Percentiles rank a stretch among this genome's conserved stretches.
These are phyloP conservation scores for Pogona vitticeps DNA, from an alignment of 2,113 vertebrate genomes.

Conservation along the genomic window DNA sequence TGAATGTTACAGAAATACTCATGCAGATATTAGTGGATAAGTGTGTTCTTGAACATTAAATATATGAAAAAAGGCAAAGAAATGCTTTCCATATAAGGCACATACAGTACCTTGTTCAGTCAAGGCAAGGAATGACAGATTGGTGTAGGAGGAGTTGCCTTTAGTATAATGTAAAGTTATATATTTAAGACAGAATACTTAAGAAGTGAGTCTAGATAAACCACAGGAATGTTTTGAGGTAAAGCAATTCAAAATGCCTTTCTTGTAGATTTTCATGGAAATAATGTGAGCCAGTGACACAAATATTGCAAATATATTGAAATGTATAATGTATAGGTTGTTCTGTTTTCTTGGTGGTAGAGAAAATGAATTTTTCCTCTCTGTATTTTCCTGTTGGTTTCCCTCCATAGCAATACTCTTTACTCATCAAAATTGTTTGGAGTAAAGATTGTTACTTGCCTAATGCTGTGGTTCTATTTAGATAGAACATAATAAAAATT, in stretches of 20 bases:
- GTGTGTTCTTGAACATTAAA: background rate
- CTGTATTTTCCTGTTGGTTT: background rate
- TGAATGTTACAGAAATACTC: background rate
- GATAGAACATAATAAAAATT: background rate
- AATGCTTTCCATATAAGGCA: background rate
- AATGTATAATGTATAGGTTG: background rate
- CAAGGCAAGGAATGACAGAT: background rate
- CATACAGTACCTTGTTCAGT: background rate
- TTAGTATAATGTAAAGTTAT: background rate
- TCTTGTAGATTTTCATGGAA: background rate
- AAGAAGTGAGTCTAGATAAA: background rate
- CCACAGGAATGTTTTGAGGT: background rate
- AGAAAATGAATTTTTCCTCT: background rate
- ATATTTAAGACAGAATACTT: background rate
- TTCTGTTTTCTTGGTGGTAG: background rate
- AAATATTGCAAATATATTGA: background rate
- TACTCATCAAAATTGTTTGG: background rate
- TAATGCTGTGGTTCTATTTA: conserved; percentile 10
- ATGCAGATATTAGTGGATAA: background rate
- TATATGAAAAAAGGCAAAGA: background rate
- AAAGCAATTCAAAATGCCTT: background rate
- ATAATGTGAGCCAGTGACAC: background rate
- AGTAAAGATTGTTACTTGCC: background rate
- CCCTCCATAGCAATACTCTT: background rate
- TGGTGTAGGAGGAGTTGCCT: background rate